Evolutionary conservation across 2,888 invertebrate genomes (phyloP).

Genomic region (Sympetrum striolatum): DNA sequence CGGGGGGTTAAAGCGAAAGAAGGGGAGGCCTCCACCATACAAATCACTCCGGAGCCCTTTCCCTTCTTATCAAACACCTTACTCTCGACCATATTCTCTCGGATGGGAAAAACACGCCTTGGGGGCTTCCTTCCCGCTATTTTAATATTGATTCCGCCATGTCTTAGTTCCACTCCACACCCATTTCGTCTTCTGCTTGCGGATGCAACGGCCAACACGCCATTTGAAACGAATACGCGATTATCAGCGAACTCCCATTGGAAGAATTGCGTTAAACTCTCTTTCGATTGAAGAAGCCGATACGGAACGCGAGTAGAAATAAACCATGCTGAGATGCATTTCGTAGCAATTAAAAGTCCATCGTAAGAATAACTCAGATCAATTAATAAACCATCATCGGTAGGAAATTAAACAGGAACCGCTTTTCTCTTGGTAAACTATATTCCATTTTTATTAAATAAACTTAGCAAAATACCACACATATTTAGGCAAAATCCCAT

Average conservation of each 20-base stretch:
- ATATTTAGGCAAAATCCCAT: too few species aligned
- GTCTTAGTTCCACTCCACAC: not conserved
- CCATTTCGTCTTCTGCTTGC: not conserved
- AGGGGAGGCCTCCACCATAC: not conserved
- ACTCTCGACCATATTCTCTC: not conserved
- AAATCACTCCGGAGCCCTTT: not conserved
- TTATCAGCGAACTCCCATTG: not conserved
- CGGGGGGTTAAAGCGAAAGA: slow-evolving; percentile 24
- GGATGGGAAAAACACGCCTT: slow-evolving; percentile 50
- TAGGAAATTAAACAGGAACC: too few species aligned
- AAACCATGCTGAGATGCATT: too few species aligned
- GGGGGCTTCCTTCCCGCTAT: slow-evolving; percentile 51
- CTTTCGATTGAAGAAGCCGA: too few species aligned
- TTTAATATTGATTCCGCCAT: not conserved
- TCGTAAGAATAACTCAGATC: too few species aligned
- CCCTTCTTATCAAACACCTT: not conserved
- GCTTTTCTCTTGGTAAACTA: too few species aligned
- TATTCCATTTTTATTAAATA: too few species aligned
- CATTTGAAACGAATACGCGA: too few species aligned
- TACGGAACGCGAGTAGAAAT: too few species aligned
- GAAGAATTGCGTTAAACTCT: not conserved
- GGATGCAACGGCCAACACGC: slow-evolving; percentile 3
- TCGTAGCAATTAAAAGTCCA: too few species aligned
- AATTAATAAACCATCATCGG: too few species aligned
- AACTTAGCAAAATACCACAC: too few species aligned